These are phyloP conservation scores for Tenthredo notha DNA, from an alignment of 2,888 invertebrate genomes.

Conservation along the genomic window DNA sequence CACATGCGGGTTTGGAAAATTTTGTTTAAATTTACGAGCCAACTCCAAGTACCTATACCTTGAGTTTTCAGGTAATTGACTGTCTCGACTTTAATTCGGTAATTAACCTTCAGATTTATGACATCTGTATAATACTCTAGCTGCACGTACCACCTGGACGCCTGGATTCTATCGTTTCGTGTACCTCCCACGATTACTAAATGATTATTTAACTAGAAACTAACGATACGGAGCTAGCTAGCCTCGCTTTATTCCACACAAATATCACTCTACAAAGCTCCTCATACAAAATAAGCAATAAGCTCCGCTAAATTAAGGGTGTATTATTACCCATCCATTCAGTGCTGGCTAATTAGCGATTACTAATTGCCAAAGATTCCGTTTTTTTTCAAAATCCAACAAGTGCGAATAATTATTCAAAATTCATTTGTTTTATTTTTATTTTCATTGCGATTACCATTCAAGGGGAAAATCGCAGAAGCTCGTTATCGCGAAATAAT, in stretches of 20 bases:
- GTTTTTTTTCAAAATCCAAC: neutral
- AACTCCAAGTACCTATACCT: neutral
- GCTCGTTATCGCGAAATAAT: neutral
- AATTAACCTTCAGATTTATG: conserved; percentile 46
- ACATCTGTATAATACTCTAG: conserved; percentile 28
- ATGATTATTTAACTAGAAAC: conserved; percentile 31
- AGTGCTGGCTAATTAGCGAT: neutral
- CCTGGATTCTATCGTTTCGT: neutral
- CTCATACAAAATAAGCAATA: neutral
- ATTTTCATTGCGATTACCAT: conserved; percentile 11
- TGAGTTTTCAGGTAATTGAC: conserved; percentile 41
- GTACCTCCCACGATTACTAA: conserved; percentile 34
- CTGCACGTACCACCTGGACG: conserved; percentile 39
- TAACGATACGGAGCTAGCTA: neutral
- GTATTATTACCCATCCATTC: neutral
- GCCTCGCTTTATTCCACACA: neutral
- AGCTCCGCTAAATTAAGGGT: neutral
- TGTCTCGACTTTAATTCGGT: conserved; percentile 47
- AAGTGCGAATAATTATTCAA: neutral
- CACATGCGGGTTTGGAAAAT: neutral
- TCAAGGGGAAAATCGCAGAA: neutral
- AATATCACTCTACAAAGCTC: neutral
- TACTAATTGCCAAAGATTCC: conserved; percentile 18
- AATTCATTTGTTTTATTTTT: neutral
- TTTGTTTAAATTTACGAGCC: conserved; percentile 15